Evolutionary conservation across 1,140 invertebrate species (phyloP), one percentile per base, ranked within the genome.

Genomic region (Drosophila leontia): DNA sequence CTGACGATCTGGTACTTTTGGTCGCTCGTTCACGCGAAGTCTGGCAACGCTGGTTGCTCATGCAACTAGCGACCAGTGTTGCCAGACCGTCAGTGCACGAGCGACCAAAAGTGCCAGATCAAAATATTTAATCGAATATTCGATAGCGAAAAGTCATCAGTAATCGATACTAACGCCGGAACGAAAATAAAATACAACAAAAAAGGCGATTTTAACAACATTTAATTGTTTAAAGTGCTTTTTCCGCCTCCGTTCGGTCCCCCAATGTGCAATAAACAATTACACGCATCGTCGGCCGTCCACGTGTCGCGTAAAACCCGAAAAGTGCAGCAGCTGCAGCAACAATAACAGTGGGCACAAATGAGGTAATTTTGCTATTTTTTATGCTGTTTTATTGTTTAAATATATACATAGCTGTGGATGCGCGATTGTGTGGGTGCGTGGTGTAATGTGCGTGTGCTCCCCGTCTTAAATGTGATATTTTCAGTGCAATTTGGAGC

Each of bases 291-390:
- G 57, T 56, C 57, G 15, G n/a, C 47, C 61, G 68, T 60, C 32
- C 39, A 48, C 57, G 75, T 78, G 64, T 75, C 55, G 60, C 23
- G 57, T 17, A 39, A 60, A 61, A 60, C 35, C n/a, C 71, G 29
- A 39, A 45, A 68, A 78, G 45, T 85, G 64, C 61, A 78, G 60
- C 59, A 88, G 57, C 71, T 79, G 69, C 65, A 81, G 56, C 75
- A 74, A 87, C 81, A 88, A 88, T 85, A 90, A 87, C 80, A 87
- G 58, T 55, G 70, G 64, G 57, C 56, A n/a, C 56, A 35, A 67
- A 74, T 60, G 83, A 87, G 83, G 83, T 87, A 87, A 87, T 87
- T 87, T 83, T 87, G 84, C 84, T 83, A 83, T 87, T 88, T 88
- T 87, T 79, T 85, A 80, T 80, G 67, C 78, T 58, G 63, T 59